phyloP scores from a whole-genome alignment of 2,888 invertebrate species.

The Diabrotica balteata region DNA sequence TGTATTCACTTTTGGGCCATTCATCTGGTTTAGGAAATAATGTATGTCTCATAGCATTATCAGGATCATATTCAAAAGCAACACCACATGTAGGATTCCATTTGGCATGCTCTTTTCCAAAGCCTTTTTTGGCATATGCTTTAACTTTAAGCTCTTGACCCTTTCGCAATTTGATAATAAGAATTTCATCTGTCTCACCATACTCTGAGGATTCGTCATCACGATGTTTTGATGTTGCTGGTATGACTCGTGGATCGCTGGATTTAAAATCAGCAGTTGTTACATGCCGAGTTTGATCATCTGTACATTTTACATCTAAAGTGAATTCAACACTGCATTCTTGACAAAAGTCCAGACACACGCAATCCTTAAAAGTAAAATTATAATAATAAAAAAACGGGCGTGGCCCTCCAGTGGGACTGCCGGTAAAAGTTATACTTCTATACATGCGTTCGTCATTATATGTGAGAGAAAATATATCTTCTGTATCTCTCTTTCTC shows the following conservation, averaged over 20 bases:
- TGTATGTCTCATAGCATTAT: slow-evolving; percentile 95
- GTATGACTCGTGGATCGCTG: slow-evolving; percentile 88
- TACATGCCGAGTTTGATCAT: slow-evolving; percentile 93
- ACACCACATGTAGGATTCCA: slow-evolving; percentile 99
- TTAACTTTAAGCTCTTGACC: slow-evolving; percentile 90
- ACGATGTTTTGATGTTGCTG: slow-evolving; percentile 89
- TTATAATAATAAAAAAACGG: no score
- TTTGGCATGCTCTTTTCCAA: slow-evolving; percentile 99
- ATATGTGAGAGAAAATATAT: no score
- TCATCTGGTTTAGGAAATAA: slow-evolving; percentile 95
- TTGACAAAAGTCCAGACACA: slow-evolving; percentile 95
- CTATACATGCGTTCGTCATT: no score
- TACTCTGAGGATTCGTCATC: slow-evolving; percentile 94
- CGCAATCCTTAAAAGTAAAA: slow-evolving; percentile 78
- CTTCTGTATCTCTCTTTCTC: no score
- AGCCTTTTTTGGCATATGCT: slow-evolving; percentile 94
- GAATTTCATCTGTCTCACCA: slow-evolving; percentile 89
- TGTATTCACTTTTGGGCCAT: slow-evolving; percentile 98
- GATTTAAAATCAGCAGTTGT: slow-evolving; percentile 96
- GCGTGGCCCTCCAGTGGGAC: no score
- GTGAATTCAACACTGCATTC: slow-evolving; percentile 99
- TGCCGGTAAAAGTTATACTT: no score
- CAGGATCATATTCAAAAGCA: slow-evolving; percentile 99
- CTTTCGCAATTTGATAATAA: slow-evolving; percentile 76
- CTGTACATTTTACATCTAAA: slow-evolving; percentile 92